A percentile compares a stretch with the other conserved stretches of the same genome.
These are phyloP conservation scores for Sebastes alutus DNA, from an alignment of 2,797 vertebrate species.

Conservation along the genomic window DNA sequence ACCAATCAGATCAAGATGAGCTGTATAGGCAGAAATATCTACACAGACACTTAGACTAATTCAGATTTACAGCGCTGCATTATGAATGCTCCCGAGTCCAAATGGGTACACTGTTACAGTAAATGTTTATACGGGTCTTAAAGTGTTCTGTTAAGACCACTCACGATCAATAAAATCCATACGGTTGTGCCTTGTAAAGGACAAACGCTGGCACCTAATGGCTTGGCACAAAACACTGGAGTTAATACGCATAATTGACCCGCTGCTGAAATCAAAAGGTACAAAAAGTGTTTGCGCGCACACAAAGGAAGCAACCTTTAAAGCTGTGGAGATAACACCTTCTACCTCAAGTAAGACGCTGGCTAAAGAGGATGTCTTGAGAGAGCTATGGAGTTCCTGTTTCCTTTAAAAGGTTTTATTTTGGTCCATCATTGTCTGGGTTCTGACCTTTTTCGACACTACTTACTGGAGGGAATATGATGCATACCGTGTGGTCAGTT, in stretches of 20 bases:
- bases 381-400: not conserved
- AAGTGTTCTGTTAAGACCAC: constrained; percentile 74
- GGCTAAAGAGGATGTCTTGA: not conserved
- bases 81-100: constrained; percentile 45
- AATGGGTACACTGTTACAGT: constrained; percentile 69
- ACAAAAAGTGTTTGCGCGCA: constrained; percentile 13
- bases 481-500: not conserved
- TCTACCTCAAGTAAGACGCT: not conserved
- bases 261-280: constrained; percentile 34
- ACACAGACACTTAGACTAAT: constrained; percentile 52
- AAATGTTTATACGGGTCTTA: constrained; percentile 76
- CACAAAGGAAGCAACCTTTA: constrained; percentile 11
- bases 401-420: not conserved
- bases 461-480: not conserved
- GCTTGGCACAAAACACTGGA: constrained; percentile 51
- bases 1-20: constrained; percentile 52
- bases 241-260: constrained; percentile 60
- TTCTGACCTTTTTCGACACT: constrained; percentile 20
- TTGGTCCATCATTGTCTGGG: not conserved
- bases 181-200: constrained; percentile 70
- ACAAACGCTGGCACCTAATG: constrained; percentile 63
- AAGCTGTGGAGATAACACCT: not conserved
- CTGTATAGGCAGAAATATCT: constrained; percentile 54
- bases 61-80: constrained; percentile 59
- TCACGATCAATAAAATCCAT: constrained; percentile 77